A percentile compares a stretch with the other conserved stretches of the same genome.
Conservation (phyloP, 2,888 invertebrate species). For the Drosophila kokeensis region DNA sequence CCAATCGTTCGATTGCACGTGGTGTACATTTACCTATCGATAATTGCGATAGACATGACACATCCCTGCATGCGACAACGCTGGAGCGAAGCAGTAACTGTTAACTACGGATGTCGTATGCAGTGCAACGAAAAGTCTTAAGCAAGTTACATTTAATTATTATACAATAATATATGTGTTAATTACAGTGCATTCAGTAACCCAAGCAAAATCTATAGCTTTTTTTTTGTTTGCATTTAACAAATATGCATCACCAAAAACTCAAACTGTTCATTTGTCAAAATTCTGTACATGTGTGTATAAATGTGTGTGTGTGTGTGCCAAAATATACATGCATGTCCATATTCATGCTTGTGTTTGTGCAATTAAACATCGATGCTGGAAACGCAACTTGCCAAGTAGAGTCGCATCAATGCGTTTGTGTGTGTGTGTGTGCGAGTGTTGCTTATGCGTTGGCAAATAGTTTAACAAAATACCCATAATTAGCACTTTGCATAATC, state of each 20-base stretch:
- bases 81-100: slow-evolving; percentile 36
- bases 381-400: slow-evolving; percentile 29
- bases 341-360: slow-evolving; percentile 28
- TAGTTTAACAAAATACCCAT: slow-evolving; percentile 41
- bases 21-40: slow-evolving; percentile 32
- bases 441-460: slow-evolving; percentile 16
- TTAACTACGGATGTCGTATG: slow-evolving; percentile 23
- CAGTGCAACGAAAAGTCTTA: slow-evolving; percentile 18
- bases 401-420: slow-evolving; percentile 28
- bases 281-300: slow-evolving; percentile 41
- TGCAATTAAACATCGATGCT: slow-evolving; percentile 44
- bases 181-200: slow-evolving; percentile 16
- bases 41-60: slow-evolving; percentile 44
- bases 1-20: slow-evolving; percentile 33
- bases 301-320: slow-evolving; percentile 10
- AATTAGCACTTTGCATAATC: slow-evolving; percentile 69
- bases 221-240: slow-evolving; percentile 18
- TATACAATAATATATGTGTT: slow-evolving; percentile 30
- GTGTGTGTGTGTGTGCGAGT: slow-evolving; percentile 15
- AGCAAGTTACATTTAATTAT: slow-evolving; percentile 36
- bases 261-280: slow-evolving; percentile 65
- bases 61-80: slow-evolving; percentile 50
- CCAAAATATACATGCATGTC: slow-evolving; percentile 4
- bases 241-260: slow-evolving; percentile 24
- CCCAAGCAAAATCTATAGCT: slow-evolving; percentile 2